A percentile compares a stretch with the other conserved stretches of the same genome.
Conservation (phyloP, 2,888 invertebrate species). For the Camponotus fellah region DNA sequence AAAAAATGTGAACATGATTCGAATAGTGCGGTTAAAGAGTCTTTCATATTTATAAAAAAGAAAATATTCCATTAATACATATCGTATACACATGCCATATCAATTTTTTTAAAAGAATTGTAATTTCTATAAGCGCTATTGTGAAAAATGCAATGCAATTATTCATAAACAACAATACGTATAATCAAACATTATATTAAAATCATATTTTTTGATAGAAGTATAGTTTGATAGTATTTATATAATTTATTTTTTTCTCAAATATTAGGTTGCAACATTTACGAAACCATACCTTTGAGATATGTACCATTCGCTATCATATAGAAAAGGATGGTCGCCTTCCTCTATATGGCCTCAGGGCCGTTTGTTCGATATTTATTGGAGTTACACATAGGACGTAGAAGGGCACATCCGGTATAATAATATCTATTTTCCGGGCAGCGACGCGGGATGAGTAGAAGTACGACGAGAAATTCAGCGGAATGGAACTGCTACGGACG, state of each 20-base stretch:
- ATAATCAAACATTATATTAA: background rate
- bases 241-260: constrained; percentile 1
- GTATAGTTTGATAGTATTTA: background rate
- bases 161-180: background rate
- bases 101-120: background rate
- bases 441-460: constrained; percentile 77
- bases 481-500: constrained; percentile 63
- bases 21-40: background rate
- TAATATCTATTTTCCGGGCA: constrained; percentile 80
- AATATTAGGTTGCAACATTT: background rate
- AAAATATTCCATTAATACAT: background rate
- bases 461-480: constrained; percentile 66
- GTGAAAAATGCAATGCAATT: background rate
- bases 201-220: background rate
- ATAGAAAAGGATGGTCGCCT: constrained; percentile 69
- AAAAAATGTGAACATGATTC: constrained; percentile 21
- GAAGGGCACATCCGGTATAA: constrained; percentile 76
- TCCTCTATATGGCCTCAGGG: constrained; percentile 59
- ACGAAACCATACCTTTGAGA: constrained; percentile 14
- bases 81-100: background rate
- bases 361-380: constrained; percentile 78
- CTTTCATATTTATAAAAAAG: constrained; percentile 1
- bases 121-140: background rate
- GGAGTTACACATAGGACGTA: constrained; percentile 72
- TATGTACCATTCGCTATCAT: constrained; percentile 52